These are phyloP conservation scores for Drosophila ironensis DNA, from an alignment of 1,140 invertebrate genomes.

Conservation along the genomic window DNA sequence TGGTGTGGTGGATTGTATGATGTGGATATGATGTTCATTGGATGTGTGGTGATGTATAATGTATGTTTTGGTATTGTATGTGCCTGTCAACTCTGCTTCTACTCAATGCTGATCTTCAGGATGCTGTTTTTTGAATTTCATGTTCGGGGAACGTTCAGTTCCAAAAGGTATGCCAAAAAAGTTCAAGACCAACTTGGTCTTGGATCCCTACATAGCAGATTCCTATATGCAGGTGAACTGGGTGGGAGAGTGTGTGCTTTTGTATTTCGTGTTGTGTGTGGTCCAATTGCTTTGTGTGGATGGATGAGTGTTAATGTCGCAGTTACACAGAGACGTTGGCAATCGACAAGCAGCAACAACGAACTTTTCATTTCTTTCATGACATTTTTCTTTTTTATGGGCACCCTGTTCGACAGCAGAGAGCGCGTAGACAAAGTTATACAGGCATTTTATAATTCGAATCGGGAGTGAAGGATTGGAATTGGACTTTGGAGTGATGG, in stretches of 20 bases:
- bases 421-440: constrained; percentile 40
- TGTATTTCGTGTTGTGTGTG: constrained; percentile 23
- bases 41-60: constrained; percentile 28
- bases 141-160: constrained; percentile 32
- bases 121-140: constrained; percentile 25
- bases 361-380: constrained; percentile 46
- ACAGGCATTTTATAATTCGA: constrained; percentile 40
- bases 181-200: not conserved
- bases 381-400: constrained; percentile 19
- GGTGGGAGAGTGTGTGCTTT: not conserved
- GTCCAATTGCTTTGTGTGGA: constrained; percentile 35
- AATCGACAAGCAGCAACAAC: constrained; percentile 80
- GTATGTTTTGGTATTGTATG: constrained; percentile 15
- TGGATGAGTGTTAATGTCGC: constrained; percentile 47
- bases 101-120: constrained; percentile 51
- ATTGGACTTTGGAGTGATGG: constrained; percentile 13
- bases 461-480: constrained; percentile 35
- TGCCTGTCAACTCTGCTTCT: constrained; percentile 55
- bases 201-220: constrained; percentile 19
- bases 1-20: constrained; percentile 52
- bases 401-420: constrained; percentile 68
- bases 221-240: constrained; percentile 8
- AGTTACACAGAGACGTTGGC: constrained; percentile 75
- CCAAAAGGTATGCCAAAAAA: constrained; percentile 20
- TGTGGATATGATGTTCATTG: constrained; percentile 47